phyloP scores from a whole-genome alignment of 2,888 invertebrate genomes.

The Acronicta aceris region DNA sequence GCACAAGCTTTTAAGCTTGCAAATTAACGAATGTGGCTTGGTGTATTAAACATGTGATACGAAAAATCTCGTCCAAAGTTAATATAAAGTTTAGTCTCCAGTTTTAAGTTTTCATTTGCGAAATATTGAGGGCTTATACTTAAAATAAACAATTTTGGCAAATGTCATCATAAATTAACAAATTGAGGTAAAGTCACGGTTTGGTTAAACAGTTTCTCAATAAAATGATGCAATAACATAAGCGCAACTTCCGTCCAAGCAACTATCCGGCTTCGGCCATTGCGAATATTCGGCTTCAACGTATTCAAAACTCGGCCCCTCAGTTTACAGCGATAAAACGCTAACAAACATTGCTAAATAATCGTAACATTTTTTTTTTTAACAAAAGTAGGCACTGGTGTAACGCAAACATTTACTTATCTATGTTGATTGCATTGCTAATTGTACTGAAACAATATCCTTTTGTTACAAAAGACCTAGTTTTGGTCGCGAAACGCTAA shows the following conservation, averaged over 20 bases:
- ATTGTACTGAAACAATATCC: slow-evolving; percentile 86
- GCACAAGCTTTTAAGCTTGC: slow-evolving; percentile 10
- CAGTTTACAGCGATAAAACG: slow-evolving; percentile 35
- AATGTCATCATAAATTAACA: too few species aligned
- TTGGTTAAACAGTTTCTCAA: too few species aligned
- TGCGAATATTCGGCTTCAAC: slow-evolving; percentile 6
- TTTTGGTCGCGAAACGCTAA: slow-evolving; percentile 81
- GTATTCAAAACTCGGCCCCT: slow-evolving; percentile 2
- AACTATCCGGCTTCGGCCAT: slow-evolving; percentile 29
- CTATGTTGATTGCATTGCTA: slow-evolving; percentile 84
- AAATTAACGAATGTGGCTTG: slow-evolving; percentile 18
- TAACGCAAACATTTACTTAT: slow-evolving; percentile 80
- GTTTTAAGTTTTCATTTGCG: too few species aligned
- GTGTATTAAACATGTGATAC: slow-evolving; percentile 16
- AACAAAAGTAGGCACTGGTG: slow-evolving; percentile 55
- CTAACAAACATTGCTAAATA: slow-evolving; percentile 51
- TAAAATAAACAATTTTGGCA: too few species aligned
- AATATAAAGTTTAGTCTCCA: too few species aligned
- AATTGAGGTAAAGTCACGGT: too few species aligned
- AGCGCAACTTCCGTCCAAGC: not conserved
- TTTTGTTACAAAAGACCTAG: slow-evolving; percentile 86
- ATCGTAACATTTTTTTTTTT: slow-evolving; percentile 58
- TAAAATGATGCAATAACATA: slow-evolving; percentile 13
- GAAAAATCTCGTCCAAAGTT: not conserved
- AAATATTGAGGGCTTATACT: too few species aligned